Conservation (phyloP, 1,140 invertebrate species). For the Linepithema humile region DNA sequence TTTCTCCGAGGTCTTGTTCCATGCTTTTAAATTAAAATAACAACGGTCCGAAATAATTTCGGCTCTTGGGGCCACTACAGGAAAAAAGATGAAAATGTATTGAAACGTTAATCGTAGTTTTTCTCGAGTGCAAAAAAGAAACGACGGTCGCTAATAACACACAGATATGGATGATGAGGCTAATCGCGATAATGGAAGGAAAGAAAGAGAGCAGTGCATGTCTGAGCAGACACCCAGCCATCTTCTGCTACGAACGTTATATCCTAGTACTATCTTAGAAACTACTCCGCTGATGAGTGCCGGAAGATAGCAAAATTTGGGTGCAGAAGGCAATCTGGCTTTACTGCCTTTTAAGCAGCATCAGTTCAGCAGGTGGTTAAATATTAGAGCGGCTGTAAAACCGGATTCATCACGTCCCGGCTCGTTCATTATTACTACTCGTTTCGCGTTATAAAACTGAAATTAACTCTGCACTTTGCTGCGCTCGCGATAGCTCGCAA, state of each 20-base stretch:
- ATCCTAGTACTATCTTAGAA: neutral
- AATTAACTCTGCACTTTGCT: slow-evolving; percentile 23
- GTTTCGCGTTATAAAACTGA: slow-evolving; percentile 4
- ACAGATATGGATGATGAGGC: slow-evolving; percentile 8
- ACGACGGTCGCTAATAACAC: slow-evolving; percentile 1
- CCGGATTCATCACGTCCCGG: slow-evolving; percentile 18
- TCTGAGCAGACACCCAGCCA: neutral
- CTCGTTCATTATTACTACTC: slow-evolving; percentile 29
- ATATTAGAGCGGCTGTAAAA: slow-evolving; percentile 13
- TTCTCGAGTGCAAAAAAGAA: neutral
- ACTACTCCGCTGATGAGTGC: neutral
- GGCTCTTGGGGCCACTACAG: neutral
- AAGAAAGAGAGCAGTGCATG: neutral
- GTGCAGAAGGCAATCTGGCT: slow-evolving; percentile 22
- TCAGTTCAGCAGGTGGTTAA: slow-evolving; percentile 26
- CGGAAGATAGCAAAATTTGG: slow-evolving; percentile 20
- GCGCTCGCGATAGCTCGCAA: neutral
- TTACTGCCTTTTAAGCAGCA: slow-evolving; percentile 22
- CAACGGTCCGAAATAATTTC: neutral
- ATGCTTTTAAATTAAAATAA: neutral
- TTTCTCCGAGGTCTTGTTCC: neutral
- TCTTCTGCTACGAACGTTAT: neutral
- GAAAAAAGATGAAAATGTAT: neutral
- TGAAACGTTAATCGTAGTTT: slow-evolving; percentile 13
- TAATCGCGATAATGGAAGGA: neutral